phyloP scores from a whole-genome alignment of 2,797 vertebrate species.

The Hippopotamyrus pictus region DNA sequence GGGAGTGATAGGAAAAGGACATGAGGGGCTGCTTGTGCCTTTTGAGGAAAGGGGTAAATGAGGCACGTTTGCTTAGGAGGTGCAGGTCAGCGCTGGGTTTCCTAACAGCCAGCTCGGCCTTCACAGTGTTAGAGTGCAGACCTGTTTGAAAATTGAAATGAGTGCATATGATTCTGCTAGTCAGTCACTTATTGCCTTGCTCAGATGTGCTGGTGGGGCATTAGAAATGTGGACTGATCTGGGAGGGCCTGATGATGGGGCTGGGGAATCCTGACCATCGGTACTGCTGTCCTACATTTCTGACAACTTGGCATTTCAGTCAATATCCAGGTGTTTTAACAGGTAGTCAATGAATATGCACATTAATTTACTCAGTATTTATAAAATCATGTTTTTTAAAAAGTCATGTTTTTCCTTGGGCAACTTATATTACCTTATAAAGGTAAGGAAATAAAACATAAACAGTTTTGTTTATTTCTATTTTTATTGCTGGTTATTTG shows the following conservation, averaged over 20 bases:
- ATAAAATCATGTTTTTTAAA: not conserved
- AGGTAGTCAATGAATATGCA: not conserved
- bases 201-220: not conserved
- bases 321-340: not conserved
- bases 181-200: not conserved
- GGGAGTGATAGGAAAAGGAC: not conserved
- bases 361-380: not conserved
- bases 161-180: not conserved
- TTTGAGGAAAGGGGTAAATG: not conserved
- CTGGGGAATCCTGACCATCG: not conserved
- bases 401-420: not conserved
- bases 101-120: not conserved
- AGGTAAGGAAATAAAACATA: not conserved
- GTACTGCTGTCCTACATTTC: not conserved
- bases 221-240: not conserved
- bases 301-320: not conserved
- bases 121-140: not conserved
- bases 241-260: not conserved
- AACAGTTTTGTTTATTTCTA: not conserved
- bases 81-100: not conserved
- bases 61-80: not conserved
- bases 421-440: not conserved
- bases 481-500: not conserved
- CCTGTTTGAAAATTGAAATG: not conserved
- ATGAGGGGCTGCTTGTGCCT: not conserved